These are phyloP conservation scores for Aleiodes alternator DNA, from an alignment of 2,888 invertebrate genomes.

Conservation along the genomic window DNA sequence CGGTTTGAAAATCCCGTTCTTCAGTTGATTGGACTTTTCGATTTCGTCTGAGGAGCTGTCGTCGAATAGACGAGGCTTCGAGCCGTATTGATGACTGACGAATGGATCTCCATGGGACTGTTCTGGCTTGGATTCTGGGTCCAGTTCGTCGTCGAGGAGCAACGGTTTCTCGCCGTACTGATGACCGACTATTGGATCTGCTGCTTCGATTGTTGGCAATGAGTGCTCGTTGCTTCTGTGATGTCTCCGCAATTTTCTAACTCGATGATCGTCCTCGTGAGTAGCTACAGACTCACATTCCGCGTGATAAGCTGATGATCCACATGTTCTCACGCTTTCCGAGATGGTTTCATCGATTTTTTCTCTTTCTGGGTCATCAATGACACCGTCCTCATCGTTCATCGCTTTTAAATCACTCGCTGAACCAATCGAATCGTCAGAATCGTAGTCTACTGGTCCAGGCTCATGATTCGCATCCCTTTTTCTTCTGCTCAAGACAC, in stretches of 20 bases:
- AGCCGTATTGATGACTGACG: constrained; percentile 84
- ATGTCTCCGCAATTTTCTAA: constrained; percentile 74
- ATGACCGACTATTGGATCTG: constrained; percentile 81
- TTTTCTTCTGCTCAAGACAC: constrained; percentile 58
- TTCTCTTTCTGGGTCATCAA: constrained; percentile 70
- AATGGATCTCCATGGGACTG: constrained; percentile 78
- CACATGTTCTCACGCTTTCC: constrained; percentile 82
- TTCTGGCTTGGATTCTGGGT: constrained; percentile 77
- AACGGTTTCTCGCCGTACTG: constrained; percentile 86
- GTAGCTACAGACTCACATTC: constrained; percentile 84
- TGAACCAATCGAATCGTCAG: constrained; percentile 84
- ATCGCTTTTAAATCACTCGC: constrained; percentile 82
- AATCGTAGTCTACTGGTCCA: constrained; percentile 75
- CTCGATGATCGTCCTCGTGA: constrained; percentile 78
- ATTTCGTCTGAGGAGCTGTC: constrained; percentile 65
- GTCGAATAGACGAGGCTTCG: constrained; percentile 80
- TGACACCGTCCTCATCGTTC: constrained; percentile 72
- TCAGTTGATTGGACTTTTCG: constrained; percentile 50
- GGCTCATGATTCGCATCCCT: constrained; percentile 49
- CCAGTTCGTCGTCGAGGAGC: constrained; percentile 86
- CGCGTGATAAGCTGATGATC: constrained; percentile 83
- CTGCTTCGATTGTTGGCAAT: constrained; percentile 63
- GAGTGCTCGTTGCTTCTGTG: constrained; percentile 69
- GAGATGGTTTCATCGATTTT: constrained; percentile 78
- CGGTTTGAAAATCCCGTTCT: constrained; percentile 61